These are phyloP conservation scores for Acromyrmex heyeri DNA, from an alignment of 1,140 invertebrate species.

Conservation along the genomic window DNA sequence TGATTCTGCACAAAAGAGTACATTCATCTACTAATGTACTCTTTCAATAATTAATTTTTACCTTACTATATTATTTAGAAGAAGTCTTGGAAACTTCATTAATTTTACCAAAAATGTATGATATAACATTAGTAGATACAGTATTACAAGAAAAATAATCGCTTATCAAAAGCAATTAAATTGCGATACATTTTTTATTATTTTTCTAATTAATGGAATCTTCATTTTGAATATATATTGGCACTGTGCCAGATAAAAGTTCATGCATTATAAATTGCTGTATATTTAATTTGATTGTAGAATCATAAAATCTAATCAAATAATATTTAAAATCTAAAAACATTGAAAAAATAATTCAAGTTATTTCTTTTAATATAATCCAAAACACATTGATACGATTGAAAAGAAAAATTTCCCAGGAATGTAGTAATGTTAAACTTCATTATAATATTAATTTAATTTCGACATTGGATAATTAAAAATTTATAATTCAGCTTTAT, in stretches of 20 bases:
- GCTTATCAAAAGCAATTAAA: not conserved
- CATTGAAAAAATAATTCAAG: not conserved
- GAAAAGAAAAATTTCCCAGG: not conserved
- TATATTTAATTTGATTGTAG: not conserved
- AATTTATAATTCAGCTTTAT: not conserved
- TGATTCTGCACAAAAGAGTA: slow-evolving; percentile 32
- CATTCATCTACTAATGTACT: slow-evolving; percentile 53
- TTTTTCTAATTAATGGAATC: slow-evolving; percentile 10
- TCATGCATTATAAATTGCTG: slow-evolving; percentile 11
- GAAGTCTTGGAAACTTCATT: slow-evolving; percentile 38
- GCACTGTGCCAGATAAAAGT: not conserved
- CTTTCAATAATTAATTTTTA: slow-evolving; percentile 51
- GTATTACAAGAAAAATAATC: not conserved
- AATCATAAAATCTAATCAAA: not conserved
- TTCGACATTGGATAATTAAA: not conserved
- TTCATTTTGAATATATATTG: slow-evolving; percentile 5
- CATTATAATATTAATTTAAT: not conserved
- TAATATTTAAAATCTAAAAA: not conserved
- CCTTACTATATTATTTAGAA: slow-evolving; percentile 25
- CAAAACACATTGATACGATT: not conserved
- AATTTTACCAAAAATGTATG: not conserved
- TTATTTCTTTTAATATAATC: not conserved
- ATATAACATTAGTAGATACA: not conserved
- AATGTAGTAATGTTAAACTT: not conserved
- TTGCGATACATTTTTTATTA: slow-evolving; percentile 5